Percentiles rank a stretch among this genome's conserved stretches.
phyloP scores from a whole-genome alignment of 2,113 vertebrate species.

The Coregonus clupeaformis region DNA sequence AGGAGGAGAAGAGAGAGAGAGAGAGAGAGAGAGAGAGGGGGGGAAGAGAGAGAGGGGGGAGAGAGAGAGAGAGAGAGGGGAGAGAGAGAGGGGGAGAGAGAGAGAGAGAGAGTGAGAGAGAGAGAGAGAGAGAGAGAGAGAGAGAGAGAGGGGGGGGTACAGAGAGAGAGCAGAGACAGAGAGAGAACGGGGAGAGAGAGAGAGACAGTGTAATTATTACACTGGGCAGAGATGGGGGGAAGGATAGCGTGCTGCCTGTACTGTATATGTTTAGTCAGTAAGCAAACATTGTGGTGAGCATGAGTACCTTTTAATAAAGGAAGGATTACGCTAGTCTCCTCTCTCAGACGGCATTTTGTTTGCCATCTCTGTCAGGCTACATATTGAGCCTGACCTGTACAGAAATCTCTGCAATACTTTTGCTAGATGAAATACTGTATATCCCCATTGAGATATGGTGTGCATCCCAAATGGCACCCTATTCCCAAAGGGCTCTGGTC shows the following conservation, averaged over 20 bases:
- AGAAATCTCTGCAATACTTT: slow-evolving; percentile 12
- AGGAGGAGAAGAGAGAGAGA: slow-evolving; percentile 3
- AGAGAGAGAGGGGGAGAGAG: neutral
- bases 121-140: slow-evolving; percentile 6
- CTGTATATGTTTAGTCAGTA: neutral
- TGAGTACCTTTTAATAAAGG: slow-evolving; percentile 26
- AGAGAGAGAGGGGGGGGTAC: neutral
- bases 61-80: neutral
- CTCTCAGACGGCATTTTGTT: slow-evolving; percentile 1
- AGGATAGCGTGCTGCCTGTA: slow-evolving; percentile 9
- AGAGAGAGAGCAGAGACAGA: no score
- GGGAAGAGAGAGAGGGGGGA: neutral
- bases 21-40: no score
- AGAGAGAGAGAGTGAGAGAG: neutral
- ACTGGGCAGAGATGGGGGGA: neutral
- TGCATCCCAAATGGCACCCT: no score
- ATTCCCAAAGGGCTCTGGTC: no score
- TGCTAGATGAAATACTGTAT: neutral
- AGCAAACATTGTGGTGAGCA: slow-evolving; percentile 27
- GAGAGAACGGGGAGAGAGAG: no score
- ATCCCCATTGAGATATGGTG: no score
- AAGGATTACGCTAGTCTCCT: neutral
- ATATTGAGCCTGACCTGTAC: slow-evolving; percentile 7
- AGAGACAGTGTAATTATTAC: slow-evolving; percentile 19
- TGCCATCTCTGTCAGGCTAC: neutral